Base-by-base conservation (phyloP, 1,140 invertebrate species). In the Drosophila kurseongensis region DNA sequence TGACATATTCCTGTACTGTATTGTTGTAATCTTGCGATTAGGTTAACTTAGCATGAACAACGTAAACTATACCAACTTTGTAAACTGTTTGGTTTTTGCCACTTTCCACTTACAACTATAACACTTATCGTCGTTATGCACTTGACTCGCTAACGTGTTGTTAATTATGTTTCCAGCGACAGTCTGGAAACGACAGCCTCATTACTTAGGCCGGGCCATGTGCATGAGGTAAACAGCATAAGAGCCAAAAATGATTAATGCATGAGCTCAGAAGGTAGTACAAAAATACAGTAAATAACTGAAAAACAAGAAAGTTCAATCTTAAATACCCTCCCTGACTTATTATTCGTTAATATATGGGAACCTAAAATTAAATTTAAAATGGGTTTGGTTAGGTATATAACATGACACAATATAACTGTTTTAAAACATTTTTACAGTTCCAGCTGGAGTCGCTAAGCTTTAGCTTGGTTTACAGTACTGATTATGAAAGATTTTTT, bases 161-260 rank as follows among this genome's bases (percentile, higher is more conserved):
- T 83, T 83, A 82, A 82, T 82, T 83, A 83, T 79, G 71, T 67
- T 65, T 78, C 29, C 61, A 48, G 61, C 61, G 1, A 55, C 61
- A 55, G 16, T 66, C 66, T 69, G 66, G 48, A 71, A 58, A 59
- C 69, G 75, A 66, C 80, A 75, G 75, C 29, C 69, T 51, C 69
- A 78, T 83, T 83, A 82, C 59, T 69, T 55, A 54, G 61, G 48
- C 66, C 62, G 47, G 61, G 48, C 66, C 62, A 66, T 67, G 66
- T 54, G 60, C 23, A 67, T 51, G 61, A 36, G 66, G 48, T 67
- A 32, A 66, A 23, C 23, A 32, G 13, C 27, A 23, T 41, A 44
- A 48, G 66, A 66, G 38, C 38, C 48, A 6, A 52, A 67, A 67
- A 69, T 69, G 66, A 69, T 67, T 69, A 69, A 69, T 69, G 66